Conservation (phyloP, 2,797 vertebrate species). For the Danio albolineatus region DNA sequence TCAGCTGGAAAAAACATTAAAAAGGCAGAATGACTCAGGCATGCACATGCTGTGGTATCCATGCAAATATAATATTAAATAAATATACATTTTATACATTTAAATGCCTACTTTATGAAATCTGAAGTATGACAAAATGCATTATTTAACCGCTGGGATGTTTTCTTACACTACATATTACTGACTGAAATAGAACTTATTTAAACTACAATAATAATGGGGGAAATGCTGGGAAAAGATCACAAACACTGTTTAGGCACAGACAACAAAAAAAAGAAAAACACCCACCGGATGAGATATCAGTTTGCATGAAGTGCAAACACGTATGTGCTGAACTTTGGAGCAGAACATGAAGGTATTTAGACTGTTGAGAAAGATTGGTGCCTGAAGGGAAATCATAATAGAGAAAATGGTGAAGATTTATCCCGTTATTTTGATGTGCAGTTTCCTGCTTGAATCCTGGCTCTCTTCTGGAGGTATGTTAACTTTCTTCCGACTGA, state of each 20-base stretch:
- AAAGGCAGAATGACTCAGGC: neutral
- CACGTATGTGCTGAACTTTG: constrained; percentile 77
- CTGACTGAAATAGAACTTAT: neutral
- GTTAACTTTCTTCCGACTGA: constrained; percentile 11
- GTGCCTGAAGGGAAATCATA: constrained; percentile 2
- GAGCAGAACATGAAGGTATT: constrained; percentile 61
- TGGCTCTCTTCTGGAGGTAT: constrained; percentile 56
- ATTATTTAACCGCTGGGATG: neutral
- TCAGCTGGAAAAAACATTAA: neutral
- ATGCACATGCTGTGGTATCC: neutral
- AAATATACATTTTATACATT: neutral
- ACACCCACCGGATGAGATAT: neutral
- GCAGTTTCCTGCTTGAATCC: constrained; percentile 61
- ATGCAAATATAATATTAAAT: neutral
- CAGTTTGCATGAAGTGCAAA: constrained; percentile 69
- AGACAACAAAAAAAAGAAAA: neutral
- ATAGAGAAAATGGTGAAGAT: constrained; percentile 67
- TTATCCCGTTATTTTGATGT: constrained; percentile 62
- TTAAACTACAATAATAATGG: neutral
- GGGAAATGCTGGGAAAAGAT: neutral
- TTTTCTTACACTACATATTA: neutral
- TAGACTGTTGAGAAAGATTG: constrained; percentile 14
- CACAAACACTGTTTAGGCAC: constrained; percentile 26
- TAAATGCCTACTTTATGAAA: neutral
- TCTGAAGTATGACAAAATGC: neutral